Percentiles rank a stretch among this genome's conserved stretches.
phyloP scores from a whole-genome alignment of 1,140 invertebrate species.

The Medauroidea extradentata region DNA sequence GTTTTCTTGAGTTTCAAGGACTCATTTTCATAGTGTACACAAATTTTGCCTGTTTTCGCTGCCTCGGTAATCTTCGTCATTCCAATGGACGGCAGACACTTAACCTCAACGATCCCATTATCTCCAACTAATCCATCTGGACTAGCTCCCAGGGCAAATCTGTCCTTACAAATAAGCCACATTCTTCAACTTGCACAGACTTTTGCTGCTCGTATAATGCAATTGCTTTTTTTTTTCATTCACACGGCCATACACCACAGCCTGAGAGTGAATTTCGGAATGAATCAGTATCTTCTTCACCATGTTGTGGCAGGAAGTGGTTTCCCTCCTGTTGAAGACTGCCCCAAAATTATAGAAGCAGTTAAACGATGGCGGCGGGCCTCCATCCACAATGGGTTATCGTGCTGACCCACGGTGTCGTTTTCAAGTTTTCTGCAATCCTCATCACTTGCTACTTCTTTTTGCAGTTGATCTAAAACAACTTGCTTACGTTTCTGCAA shows the following conservation, averaged over 20 bases:
- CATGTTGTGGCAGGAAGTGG: conserved; percentile 1
- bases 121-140: background rate
- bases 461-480: too few relatives aligned
- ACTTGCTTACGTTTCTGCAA: too few relatives aligned
- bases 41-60: background rate
- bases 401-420: too few relatives aligned
- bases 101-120: background rate
- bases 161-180: background rate
- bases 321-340: background rate
- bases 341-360: background rate
- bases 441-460: too few relatives aligned
- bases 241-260: background rate
- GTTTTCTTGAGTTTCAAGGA: background rate
- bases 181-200: background rate
- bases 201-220: background rate
- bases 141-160: background rate
- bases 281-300: background rate
- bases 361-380: too few relatives aligned
- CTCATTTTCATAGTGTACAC: background rate
- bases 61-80: background rate
- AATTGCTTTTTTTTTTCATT: background rate
- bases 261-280: background rate
- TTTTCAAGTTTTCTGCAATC: too few relatives aligned
- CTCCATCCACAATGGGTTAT: too few relatives aligned
- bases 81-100: background rate